These are phyloP conservation scores for Lepidostoma basale DNA, from an alignment of 1,140 invertebrate genomes.

Conservation along the genomic window DNA sequence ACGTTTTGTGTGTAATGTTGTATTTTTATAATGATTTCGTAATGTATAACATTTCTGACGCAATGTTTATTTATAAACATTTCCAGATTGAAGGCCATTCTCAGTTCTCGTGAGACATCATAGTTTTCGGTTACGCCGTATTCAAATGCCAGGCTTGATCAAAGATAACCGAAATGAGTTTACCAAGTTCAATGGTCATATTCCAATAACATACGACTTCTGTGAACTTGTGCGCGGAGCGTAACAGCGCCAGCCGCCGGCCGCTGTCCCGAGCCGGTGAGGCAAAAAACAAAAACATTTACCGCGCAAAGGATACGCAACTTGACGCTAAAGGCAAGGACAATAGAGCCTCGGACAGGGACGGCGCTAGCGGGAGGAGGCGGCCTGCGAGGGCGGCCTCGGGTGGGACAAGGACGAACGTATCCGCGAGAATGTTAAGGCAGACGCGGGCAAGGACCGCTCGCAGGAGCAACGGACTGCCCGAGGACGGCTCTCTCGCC, in stretches of 20 bases:
- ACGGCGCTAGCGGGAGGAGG: not conserved
- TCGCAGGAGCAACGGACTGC: conserved; percentile 31
- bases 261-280: not conserved
- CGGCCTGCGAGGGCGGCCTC: not conserved
- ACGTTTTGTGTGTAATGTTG: too few species aligned
- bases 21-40: too few species aligned
- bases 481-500: conserved; percentile 25
- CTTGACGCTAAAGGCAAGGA: conserved; percentile 6
- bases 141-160: not conserved
- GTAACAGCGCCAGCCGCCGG: not conserved
- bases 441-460: conserved; percentile 30
- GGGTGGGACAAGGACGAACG: conserved; percentile 21
- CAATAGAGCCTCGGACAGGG: not conserved
- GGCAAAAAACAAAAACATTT: not conserved
- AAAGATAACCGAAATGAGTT: not conserved
- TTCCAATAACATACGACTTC: not conserved
- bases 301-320: not conserved
- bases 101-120: too few species aligned
- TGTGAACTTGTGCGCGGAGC: conserved; percentile 7
- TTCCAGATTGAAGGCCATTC: too few species aligned
- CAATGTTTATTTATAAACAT: too few species aligned
- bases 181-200: conserved; percentile 1
- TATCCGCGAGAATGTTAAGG: not conserved
- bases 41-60: too few species aligned
- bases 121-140: too few species aligned